Evolutionary conservation across 2,113 vertebrate genomes (phyloP).

Genomic region (Hemichromis elongatus): DNA sequence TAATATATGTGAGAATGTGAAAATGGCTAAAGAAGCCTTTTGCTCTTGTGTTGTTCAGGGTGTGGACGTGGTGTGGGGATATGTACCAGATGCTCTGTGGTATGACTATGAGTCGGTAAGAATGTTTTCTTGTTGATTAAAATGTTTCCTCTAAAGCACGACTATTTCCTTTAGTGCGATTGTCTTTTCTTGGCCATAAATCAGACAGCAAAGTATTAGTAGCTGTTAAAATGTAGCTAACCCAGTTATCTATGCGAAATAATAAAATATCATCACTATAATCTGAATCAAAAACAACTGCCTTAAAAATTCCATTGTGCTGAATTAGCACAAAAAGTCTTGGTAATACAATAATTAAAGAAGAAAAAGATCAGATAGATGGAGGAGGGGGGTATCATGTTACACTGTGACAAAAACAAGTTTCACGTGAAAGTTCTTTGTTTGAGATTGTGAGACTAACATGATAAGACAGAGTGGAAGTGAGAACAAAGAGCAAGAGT

Average conservation of each 20-base stretch:
- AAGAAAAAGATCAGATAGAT: not conserved
- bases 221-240: not conserved
- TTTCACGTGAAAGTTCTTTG: slow-evolving; percentile 55
- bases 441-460: slow-evolving; percentile 25
- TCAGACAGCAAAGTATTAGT: not conserved
- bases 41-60: slow-evolving; percentile 69
- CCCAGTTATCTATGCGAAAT: not conserved
- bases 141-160: not conserved
- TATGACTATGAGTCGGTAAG: slow-evolving; percentile 92
- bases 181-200: not conserved
- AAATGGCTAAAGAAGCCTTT: not conserved
- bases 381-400: not conserved
- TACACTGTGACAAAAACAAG: not conserved
- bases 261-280: not conserved
- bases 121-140: not conserved
- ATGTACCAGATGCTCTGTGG: slow-evolving; percentile 87
- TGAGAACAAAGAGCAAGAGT: slow-evolving; percentile 47
- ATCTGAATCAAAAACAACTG: not conserved
- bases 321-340: not conserved
- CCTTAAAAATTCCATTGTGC: not conserved
- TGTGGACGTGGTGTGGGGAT: slow-evolving; percentile 60
- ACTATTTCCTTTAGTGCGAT: not conserved
- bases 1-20: not conserved
- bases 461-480: slow-evolving; percentile 33
- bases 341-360: not conserved